Base-by-base conservation (phyloP, 1,140 invertebrate species). In the Psix sp. region DNA sequence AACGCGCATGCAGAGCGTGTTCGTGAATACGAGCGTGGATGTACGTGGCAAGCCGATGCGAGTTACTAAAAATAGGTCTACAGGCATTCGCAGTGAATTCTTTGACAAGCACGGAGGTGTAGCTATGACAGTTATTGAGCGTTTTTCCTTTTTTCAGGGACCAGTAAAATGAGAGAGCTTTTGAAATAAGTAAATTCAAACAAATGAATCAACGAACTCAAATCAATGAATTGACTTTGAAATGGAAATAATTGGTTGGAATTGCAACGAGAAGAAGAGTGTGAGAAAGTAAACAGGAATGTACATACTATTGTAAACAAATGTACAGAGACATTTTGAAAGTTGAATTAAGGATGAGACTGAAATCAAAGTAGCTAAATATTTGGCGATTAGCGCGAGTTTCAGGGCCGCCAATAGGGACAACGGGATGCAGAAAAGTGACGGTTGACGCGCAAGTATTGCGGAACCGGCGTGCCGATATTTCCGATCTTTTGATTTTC, bases 81-180 rank as follows among this genome's bases (percentile, higher is more conserved):
- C 48, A 70, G 36, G 66, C 51, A 70, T 60, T 70, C 66, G 56
- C 66, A 48, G 56, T 70, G 60, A 70, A 70, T 70, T 70, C 56
- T 68, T 68, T 52, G 56, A 70, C 49, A 54, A 70, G 56, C 39
- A 70, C 66, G 66, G 35, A 70, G 48, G 66, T 62, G 56, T 49
- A 70, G 42, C 46, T 70, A 68, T 68, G 65, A 68, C 65, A 59
- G 39, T 10, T 31, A 5, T 14, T 1, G 35, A 52, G 29, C 48
- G 45, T 68, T n/a, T n/a, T 68, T 59, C 52, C 36, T 31, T 39
- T 68, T 68, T 68, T 48, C 14, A 38, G 39, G 33, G 36, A 26
- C 26, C 36, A 49, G 48, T 56, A 48, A 49, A 57, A 56, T 35
- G 29, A 67, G 57, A 24, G 31, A 6, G 17, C 29, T 21, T 65